These are phyloP conservation scores for Gadus chalcogrammus DNA, from an alignment of 2,113 vertebrate species.

Conservation along the genomic window DNA sequence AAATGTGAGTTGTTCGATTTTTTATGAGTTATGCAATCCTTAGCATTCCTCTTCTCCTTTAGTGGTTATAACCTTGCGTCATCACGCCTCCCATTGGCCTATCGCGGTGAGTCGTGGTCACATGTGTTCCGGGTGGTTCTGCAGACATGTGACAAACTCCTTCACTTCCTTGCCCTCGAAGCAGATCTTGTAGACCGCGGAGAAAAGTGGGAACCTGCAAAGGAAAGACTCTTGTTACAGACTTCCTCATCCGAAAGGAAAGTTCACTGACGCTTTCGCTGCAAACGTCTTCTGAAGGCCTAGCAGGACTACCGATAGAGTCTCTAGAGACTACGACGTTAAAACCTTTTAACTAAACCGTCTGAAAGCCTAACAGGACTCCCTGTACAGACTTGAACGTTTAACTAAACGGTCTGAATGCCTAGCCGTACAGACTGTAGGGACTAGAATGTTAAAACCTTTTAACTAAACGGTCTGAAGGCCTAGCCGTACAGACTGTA, in stretches of 20 bases:
- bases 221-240: background rate
- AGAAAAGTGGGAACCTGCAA: conserved; percentile 81
- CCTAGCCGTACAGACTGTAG: too few relatives aligned
- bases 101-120: conserved; percentile 36
- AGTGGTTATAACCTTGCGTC: conserved; percentile 18
- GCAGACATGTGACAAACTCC: conserved; percentile 82
- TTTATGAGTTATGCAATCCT: conserved; percentile 11
- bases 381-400: too few relatives aligned
- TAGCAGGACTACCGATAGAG: too few relatives aligned
- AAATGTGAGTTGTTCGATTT: background rate
- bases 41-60: conserved; percentile 27
- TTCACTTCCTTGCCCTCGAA: conserved; percentile 75
- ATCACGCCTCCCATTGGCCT: background rate
- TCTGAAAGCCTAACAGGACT: too few relatives aligned
- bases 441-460: too few relatives aligned
- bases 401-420: too few relatives aligned
- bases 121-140: conserved; percentile 82
- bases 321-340: too few relatives aligned
- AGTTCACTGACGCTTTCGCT: too few relatives aligned
- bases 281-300: too few relatives aligned
- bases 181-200: conserved; percentile 81
- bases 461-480: too few relatives aligned
- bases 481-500: too few relatives aligned
- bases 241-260: background rate
- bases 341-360: too few relatives aligned